Percentiles rank a stretch among this genome's conserved stretches.
Conservation (phyloP, 2,113 vertebrate genomes). For the Epinephelus moara region DNA sequence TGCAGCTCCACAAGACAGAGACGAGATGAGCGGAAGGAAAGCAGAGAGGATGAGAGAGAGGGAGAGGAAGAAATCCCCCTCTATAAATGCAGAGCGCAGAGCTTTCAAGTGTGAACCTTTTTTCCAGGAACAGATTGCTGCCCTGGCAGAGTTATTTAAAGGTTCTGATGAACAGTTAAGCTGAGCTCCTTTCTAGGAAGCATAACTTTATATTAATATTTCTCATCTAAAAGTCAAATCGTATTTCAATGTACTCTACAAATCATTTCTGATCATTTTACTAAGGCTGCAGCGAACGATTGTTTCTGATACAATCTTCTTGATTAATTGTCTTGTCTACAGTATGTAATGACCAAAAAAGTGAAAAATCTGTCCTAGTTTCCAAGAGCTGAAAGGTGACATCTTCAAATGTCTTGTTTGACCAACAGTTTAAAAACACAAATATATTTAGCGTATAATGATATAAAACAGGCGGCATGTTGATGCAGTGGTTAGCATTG, state of each 20-base stretch:
- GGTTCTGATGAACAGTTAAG: slow-evolving; percentile 50
- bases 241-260: background rate
- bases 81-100: slow-evolving; percentile 39
- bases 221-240: slow-evolving; percentile 11
- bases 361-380: no score
- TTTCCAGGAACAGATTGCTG: slow-evolving; percentile 63
- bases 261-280: background rate
- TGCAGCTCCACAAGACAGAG: background rate
- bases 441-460: no score
- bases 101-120: slow-evolving; percentile 42
- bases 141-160: slow-evolving; percentile 71
- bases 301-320: background rate
- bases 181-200: slow-evolving; percentile 55
- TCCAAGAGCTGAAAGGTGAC: no score
- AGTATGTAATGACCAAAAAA: background rate
- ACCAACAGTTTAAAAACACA: no score
- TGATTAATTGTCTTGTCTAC: background rate
- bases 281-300: background rate
- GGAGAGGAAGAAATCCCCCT: slow-evolving; percentile 20
- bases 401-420: no score
- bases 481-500: no score
- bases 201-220: slow-evolving; percentile 51
- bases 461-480: no score
- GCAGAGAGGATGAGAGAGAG: background rate
- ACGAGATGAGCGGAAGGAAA: background rate